Base-by-base conservation (phyloP, 2,888 invertebrate species). In the Seira musarum region DNA sequence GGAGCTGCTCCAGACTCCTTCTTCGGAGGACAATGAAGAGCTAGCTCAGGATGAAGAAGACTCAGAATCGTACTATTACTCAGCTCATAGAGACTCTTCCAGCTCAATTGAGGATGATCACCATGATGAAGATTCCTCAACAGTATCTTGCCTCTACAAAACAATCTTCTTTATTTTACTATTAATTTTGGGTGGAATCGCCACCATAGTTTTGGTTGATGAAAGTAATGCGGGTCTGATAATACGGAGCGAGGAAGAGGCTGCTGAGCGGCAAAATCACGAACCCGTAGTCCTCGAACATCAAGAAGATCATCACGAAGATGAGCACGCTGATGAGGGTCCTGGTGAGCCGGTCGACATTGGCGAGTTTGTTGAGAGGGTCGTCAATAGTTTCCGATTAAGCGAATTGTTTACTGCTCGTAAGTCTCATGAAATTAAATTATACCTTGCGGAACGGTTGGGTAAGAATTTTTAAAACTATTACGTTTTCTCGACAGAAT, bases 351-450 rank as follows among this genome's bases (percentile, higher is more conserved):
- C 40, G 1, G 68, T 63, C 1, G 76, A 76, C 17, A 61, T 76
- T 57, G 70, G 69, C 5, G 76, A 76, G 57, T 76, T 76, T 57
- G 68, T 76, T 15, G 76, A 76, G 19, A 13, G 76, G 21, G 76
- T 76, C n/a, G 65, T 76, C 24, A 76, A 76, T 25, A 64, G 64
- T 15, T 76, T 76, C 40, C 61, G 69, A 21, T n/a, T 76, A 1
- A 65, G 65, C 17, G 69, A 76, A 30, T 40, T 76, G 1, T 76
- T 76, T 46, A 57, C 53, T 30, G 76, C 24, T 24, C 76, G 76
- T 76, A 49, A 69, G 76, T 53, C 13, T 40, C 40, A 40, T 13
- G 13, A 40, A 40, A 13, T 40, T 40, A 13, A 17, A 21, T 25
- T 13, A 3, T 64, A 5, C 5, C 1, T 68, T 49, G 68, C 10